phyloP scores from a whole-genome alignment of 35 echinoderm and acorn worm genomes.

The Heliocidaris erythrogramma region DNA sequence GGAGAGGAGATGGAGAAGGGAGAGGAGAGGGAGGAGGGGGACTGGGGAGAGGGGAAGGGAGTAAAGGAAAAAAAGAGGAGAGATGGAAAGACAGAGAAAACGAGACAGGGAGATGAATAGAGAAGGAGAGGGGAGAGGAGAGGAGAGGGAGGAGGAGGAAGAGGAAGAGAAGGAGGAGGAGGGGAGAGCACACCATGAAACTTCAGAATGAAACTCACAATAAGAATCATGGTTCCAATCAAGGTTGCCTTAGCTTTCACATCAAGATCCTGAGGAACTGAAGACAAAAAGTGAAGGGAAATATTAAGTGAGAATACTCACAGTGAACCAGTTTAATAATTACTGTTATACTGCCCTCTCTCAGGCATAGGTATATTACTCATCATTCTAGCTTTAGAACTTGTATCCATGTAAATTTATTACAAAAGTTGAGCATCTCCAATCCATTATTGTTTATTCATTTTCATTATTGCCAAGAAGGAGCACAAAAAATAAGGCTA shows the following conservation, averaged over 20 bases:
- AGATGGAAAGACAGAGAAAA: not conserved
- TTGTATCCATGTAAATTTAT: not conserved
- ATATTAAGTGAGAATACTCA: not conserved
- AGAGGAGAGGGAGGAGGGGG: too few relatives aligned
- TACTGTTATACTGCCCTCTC: not conserved
- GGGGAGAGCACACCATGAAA: not conserved
- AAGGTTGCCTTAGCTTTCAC: conserved; percentile 76
- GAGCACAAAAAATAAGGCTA: not conserved
- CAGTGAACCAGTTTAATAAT: not conserved
- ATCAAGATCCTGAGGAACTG: conserved; percentile 78
- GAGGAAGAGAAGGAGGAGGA: not conserved
- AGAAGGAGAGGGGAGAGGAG: too few relatives aligned
- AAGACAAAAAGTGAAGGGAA: conserved; percentile 20
- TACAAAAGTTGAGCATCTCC: not conserved
- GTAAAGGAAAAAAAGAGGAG: not conserved
- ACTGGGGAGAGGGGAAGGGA: not conserved
- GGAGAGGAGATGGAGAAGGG: too few relatives aligned
- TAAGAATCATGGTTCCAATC: conserved; percentile 71
- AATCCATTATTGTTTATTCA: not conserved
- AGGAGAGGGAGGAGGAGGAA: not conserved
- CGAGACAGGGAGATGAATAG: not conserved
- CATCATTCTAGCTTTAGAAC: not conserved
- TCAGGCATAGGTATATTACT: not conserved
- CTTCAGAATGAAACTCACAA: conserved; percentile 51
- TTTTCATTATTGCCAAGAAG: not conserved